Evolutionary conservation across 2,888 invertebrate species (phyloP), one percentile per base, ranked within the genome.

Genomic region (Xiphydria camelus): DNA sequence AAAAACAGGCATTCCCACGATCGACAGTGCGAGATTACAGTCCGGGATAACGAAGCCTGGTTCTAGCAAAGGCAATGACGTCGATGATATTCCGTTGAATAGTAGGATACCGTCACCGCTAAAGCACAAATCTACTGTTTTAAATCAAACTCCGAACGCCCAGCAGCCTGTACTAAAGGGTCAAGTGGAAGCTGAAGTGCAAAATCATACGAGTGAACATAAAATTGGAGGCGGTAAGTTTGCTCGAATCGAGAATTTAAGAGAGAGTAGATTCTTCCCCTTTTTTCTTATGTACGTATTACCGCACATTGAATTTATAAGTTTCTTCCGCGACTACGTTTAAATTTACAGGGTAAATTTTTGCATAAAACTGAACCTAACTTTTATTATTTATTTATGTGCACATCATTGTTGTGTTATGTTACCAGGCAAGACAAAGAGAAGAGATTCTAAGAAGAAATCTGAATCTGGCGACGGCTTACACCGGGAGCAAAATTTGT

Each of bases 391-490:
- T 21, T 9, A 38, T 17, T n/a, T 26, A 10, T n/a, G 21, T 20
- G 29, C 10, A 6, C 23, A 23, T 23, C n/a, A n/a, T n/a, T n/a
- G n/a, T n/a, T n/a, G n/a, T 10, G 5, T 26, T 26, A 3, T 26
- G 10, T 10, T 21, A 45, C 2, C 48, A 75, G 73, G 72, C 25
- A 77, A 77, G 66, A 75, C 75, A 40, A 78, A 78, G 58, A 76
- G 78, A 68, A 81, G 82, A 66, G 83, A 83, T 60, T 82, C 82
- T 74, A 78, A 81, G 64, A 83, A 82, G 66, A 82, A 83, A 62
- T 68, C 78, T 52, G 71, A 80, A 53, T 79, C 81, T 46, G 80
- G 80, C 43, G 82, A 83, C 47, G 81, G 81, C 32, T 78, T 75
- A 44, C 72, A 73, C 50, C 69, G 78, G 9, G 78, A 78, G 59